Evolutionary conservation across 2,797 vertebrate species (phyloP), one percentile per base, ranked within the genome.

Genomic region (Spinus olivaceus): DNA sequence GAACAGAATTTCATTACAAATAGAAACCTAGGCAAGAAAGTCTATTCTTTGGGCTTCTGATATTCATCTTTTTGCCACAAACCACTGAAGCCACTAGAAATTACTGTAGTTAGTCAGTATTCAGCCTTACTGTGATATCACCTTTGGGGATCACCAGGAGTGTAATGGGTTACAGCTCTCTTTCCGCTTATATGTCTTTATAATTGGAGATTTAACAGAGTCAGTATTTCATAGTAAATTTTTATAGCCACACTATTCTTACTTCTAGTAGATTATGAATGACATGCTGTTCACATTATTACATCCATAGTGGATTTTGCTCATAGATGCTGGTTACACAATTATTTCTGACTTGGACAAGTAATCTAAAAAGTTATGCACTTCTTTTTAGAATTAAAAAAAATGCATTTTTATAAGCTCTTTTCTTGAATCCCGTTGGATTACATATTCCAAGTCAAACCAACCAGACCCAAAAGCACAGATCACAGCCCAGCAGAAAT

Each of bases 31-130:
- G 73, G 67, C 60, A 88, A 93, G 86, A 74, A 91, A 94, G 69
- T 93, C 69, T 86, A 83, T 96, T 92, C 90, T 79, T 86, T 63
- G 63, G 73, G 39, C 28, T 90, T 90, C 90, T 93, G 82, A 91
- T 94, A 84, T 86, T 92, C 65, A 94, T 95, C 86, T 76, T 50
- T 90, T 59, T 81, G 63, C 95, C 81, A 74, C 70, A 87, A 97
- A 95, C 91, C 83, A 92, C 11, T 93, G 94, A 95, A 94, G 88
- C 59, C 69, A 92, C 89, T 86, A 89, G 90, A 96, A 96, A 95
- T 94, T 89, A 92, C 79, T 86, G 25, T 80, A 95, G 91, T 86
- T 81, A 92, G 84, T 92, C 91, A 88, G 85, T 87, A 94, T 96
- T 95, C 94, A 92, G 83, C 74, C 88, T 86, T 39, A 41, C 83